These are phyloP conservation scores for Harpagoxenus sublaevis DNA, from an alignment of 2,888 invertebrate genomes.

Conservation along the genomic window DNA sequence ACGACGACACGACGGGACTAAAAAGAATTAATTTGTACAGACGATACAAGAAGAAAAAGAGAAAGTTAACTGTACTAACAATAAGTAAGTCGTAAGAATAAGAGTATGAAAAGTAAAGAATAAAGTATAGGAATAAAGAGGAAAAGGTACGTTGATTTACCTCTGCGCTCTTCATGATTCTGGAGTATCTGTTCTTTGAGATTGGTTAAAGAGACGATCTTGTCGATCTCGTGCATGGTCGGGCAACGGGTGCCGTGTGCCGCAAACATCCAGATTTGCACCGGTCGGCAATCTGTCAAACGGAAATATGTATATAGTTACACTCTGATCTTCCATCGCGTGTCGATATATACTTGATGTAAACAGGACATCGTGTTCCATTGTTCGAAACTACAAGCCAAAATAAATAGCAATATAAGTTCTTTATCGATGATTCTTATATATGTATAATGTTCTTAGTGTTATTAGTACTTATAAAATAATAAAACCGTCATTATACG, in stretches of 20 bases:
- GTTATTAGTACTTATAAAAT: neutral
- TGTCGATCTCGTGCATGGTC: constrained; percentile 87
- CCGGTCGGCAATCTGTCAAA: constrained; percentile 90
- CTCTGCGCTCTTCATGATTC: constrained; percentile 89
- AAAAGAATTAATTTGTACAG: neutral
- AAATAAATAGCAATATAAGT: neutral
- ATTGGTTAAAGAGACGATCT: constrained; percentile 88
- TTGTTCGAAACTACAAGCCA: neutral
- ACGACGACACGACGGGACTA: neutral
- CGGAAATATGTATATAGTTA: constrained; percentile 7
- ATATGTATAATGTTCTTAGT: too few species aligned
- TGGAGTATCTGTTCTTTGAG: constrained; percentile 89
- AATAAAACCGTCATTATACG: too few species aligned
- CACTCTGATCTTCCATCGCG: neutral
- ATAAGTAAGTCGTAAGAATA: too few species aligned
- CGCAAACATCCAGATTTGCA: constrained; percentile 91
- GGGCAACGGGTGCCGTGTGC: constrained; percentile 92
- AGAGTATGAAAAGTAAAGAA: neutral
- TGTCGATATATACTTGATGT: too few species aligned
- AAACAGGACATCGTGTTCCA: too few species aligned
- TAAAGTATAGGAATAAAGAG: too few species aligned
- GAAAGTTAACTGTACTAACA: neutral
- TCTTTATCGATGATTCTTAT: neutral
- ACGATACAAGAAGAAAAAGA: neutral
- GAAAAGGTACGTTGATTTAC: constrained; percentile 83